phyloP scores from a whole-genome alignment of 2,797 vertebrate genomes.

The Hypotaenidia okinawae region DNA sequence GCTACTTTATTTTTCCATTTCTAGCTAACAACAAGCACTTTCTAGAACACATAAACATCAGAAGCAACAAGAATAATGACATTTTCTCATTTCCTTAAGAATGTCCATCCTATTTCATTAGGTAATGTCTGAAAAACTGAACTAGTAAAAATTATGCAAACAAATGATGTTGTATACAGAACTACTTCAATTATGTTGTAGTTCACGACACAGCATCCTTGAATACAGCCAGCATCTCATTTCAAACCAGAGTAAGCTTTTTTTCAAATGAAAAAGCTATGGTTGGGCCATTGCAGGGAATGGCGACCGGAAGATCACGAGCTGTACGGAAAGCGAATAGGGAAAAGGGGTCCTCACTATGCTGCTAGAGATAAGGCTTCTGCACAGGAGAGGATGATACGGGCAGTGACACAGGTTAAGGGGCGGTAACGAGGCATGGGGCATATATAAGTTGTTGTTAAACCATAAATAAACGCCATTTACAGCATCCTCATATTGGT shows the following conservation, averaged over 20 bases:
- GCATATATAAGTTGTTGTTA: too few relatives aligned
- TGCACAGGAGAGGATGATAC: too few relatives aligned
- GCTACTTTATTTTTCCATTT: not conserved
- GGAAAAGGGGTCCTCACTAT: too few relatives aligned
- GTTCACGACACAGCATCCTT: not conserved
- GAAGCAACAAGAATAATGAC: not conserved
- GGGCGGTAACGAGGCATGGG: too few relatives aligned
- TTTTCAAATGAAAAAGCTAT: not conserved
- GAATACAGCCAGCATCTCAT: not conserved
- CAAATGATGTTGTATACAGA: not conserved
- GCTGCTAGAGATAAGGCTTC: too few relatives aligned
- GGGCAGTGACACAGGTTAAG: too few relatives aligned
- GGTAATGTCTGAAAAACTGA: not conserved
- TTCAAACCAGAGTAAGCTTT: not conserved
- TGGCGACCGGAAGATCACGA: too few relatives aligned
- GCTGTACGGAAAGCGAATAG: too few relatives aligned
- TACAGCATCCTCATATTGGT: too few relatives aligned
- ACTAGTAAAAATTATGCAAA: not conserved
- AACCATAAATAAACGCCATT: too few relatives aligned
- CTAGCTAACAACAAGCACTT: not conserved
- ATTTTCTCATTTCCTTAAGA: not conserved
- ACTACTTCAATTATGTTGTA: not conserved
- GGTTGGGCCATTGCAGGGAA: not conserved
- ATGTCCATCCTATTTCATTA: not conserved
- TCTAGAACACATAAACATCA: not conserved